A percentile compares a stretch with the other conserved stretches of the same genome.
Conservation (phyloP, 2,113 vertebrate species). For the Danio rerio region DNA sequence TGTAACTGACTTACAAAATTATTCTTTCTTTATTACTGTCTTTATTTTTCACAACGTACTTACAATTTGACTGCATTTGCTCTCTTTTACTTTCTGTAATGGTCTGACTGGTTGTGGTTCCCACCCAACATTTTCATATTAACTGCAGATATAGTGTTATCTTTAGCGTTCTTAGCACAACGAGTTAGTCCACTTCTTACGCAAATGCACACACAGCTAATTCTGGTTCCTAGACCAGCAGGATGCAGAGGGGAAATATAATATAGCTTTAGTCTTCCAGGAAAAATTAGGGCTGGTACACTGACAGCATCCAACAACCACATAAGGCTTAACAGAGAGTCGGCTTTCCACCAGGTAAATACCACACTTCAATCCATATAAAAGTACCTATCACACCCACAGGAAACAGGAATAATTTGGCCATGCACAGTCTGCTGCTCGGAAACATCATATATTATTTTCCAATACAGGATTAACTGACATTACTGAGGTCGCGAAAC, state of each 20-base stretch:
- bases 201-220: too few relatives aligned
- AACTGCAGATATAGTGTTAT: background rate
- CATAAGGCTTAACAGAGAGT: background rate
- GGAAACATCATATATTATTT: background rate
- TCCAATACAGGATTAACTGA: background rate
- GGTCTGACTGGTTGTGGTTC: background rate
- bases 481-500: background rate
- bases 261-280: background rate
- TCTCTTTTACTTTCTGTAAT: background rate
- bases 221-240: too few relatives aligned
- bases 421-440: background rate
- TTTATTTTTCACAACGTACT: too few relatives aligned
- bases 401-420: background rate
- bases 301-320: background rate
- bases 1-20: too few relatives aligned
- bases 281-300: background rate
- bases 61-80: too few relatives aligned
- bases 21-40: too few relatives aligned
- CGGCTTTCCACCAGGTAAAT: too few relatives aligned
- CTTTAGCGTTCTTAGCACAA: background rate
- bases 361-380: background rate
- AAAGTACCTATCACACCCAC: background rate
- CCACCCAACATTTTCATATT: slow-evolving; percentile 11
- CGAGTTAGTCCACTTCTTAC: background rate
- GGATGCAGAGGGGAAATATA: background rate